Conservation (phyloP, 2,888 invertebrate genomes). For the Hartigia nigra region DNA sequence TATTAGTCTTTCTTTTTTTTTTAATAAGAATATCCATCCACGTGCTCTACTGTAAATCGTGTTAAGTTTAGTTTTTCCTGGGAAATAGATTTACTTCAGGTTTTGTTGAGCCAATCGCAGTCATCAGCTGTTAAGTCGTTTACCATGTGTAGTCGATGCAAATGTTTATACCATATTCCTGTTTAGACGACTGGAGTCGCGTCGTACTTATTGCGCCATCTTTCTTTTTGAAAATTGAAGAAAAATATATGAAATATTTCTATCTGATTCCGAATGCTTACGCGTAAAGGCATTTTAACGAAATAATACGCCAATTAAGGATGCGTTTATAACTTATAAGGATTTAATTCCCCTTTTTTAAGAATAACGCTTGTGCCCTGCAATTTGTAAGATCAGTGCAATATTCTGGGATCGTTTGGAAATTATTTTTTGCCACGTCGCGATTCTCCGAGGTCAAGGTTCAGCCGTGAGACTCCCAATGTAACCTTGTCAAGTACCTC, state of each 20-base stretch:
- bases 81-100: neutral
- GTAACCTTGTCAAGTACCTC: neutral
- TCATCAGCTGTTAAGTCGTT: constrained; percentile 33
- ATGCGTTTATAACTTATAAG: neutral
- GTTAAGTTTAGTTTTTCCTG: neutral
- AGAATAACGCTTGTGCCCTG: neutral
- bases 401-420: neutral
- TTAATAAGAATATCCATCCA: neutral
- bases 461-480: constrained; percentile 11
- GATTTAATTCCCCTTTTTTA: neutral
- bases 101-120: constrained; percentile 33
- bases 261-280: constrained; percentile 1
- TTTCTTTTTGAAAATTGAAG: neutral
- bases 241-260: neutral
- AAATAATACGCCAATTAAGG: neutral
- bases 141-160: constrained; percentile 10
- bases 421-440: neutral
- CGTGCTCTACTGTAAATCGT: neutral
- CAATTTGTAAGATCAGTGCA: neutral
- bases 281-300: neutral
- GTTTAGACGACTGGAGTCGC: neutral
- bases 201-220: neutral
- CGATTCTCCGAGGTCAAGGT: constrained; percentile 43
- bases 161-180: neutral
- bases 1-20: neutral